Evolutionary conservation across 2,113 vertebrate genomes (phyloP).

Genomic region (Fukomys damarensis): DNA sequence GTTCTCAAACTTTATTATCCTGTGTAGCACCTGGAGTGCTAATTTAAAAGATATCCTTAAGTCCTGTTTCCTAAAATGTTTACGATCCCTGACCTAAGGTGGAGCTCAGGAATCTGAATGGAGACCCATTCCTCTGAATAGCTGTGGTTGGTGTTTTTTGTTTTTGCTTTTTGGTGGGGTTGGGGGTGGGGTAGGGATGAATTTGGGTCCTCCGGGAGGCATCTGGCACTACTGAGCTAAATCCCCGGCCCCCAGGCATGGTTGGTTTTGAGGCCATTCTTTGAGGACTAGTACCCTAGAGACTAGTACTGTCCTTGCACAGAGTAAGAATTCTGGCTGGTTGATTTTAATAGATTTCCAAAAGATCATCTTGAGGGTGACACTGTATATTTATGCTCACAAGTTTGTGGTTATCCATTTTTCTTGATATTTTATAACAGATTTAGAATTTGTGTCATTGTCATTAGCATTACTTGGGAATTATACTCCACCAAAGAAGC

Average conservation of each 20-base stretch:
- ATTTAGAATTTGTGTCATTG: constrained; percentile 51
- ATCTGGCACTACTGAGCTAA: no score
- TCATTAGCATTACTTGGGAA: constrained; percentile 9
- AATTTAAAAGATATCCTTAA: constrained; percentile 17
- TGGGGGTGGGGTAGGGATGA: no score
- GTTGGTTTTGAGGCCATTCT: background rate
- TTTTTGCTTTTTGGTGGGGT: no score
- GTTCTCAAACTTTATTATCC: constrained; percentile 13
- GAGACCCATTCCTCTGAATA: background rate
- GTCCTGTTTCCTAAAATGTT: background rate
- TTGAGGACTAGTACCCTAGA: background rate
- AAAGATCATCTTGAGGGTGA: background rate
- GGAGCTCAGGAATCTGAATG: background rate
- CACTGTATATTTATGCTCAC: background rate
- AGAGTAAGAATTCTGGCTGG: background rate
- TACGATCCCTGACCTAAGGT: background rate
- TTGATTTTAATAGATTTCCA: no score
- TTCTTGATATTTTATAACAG: constrained; percentile 24
- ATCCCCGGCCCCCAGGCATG: no score
- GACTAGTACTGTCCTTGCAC: background rate
- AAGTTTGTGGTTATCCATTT: constrained; percentile 24
- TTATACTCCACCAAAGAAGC: background rate
- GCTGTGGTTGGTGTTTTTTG: no score
- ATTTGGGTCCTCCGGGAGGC: no score
- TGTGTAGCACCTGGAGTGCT: background rate